A percentile compares a stretch with the other conserved stretches of the same genome.
Evolutionary conservation across 1,140 invertebrate species (phyloP).

Genomic region (Mamestra configurata): DNA sequence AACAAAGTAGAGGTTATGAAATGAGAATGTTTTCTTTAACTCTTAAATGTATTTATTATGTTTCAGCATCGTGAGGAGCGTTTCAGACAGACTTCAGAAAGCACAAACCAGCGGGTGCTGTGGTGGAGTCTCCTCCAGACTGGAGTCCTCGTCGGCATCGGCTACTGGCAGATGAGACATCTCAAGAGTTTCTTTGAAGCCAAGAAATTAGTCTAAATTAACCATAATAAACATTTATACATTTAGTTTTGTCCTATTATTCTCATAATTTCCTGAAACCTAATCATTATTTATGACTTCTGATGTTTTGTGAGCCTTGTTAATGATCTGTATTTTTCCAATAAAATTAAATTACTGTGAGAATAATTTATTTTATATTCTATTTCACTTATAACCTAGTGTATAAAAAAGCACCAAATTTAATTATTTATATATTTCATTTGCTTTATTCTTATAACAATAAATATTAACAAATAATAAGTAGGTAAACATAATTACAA

Average conservation of each 20-base stretch:
- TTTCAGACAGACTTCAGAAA: conserved; percentile 99
- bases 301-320: conserved; percentile 54
- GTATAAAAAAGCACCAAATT: background rate
- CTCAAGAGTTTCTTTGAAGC: conserved; percentile 99
- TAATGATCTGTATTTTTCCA: conserved; percentile 74
- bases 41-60: conserved; percentile 51
- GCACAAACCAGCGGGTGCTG: conserved; percentile 98
- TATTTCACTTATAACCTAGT: conserved; percentile 26
- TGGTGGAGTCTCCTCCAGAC: conserved; percentile 99
- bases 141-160: conserved; percentile 96
- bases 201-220: conserved; percentile 98
- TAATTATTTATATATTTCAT: background rate
- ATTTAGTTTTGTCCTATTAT: conserved; percentile 44
- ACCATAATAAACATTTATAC: conserved; percentile 52
- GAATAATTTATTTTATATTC: conserved; percentile 57
- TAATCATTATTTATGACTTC: conserved; percentile 15
- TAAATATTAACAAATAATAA: no score
- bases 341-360: conserved; percentile 65
- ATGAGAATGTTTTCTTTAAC: background rate
- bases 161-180: conserved; percentile 99
- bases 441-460: background rate
- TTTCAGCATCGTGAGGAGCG: conserved; percentile 98
- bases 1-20: background rate
- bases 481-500: background rate
- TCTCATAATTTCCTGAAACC: conserved; percentile 32